Base-by-base conservation (phyloP, 2,888 invertebrate genomes). In the Clistopyga incitator region DNA sequence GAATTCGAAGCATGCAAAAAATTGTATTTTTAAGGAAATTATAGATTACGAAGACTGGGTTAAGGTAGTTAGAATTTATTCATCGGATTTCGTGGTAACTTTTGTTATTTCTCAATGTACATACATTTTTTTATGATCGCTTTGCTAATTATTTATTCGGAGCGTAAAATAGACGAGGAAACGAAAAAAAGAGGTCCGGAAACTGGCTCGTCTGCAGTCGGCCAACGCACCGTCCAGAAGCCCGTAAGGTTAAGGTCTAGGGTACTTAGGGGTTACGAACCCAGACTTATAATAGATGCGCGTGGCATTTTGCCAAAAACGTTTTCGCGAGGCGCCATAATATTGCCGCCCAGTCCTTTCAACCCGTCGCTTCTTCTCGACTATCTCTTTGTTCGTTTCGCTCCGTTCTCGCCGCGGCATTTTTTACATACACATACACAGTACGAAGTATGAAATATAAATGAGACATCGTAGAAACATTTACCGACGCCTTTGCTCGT, bases 181-280 rank as follows among this genome's bases (percentile, higher is more conserved):
- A 50, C 65, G 68, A 65, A 75, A 74, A 79, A n/a, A 64, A n/a
- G 18, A 38, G 38, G 29, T 29, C 29, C 29, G 8, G 11, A 38
- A 38, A 2, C 18, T 15, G 18, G 56, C 56, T 68, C 59, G n/a
- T 78, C 34, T 18, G 56, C 29, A 67, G 54, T 61, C 59, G 76
- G 25, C 45, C 54, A 20, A 42, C 18, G 59, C 13, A 64, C 10
- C 47, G 56, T 64, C 25, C 29, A 56, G 81, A 75, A 64, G 67
- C 34, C 38, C 65, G 61, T 81, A 86, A 88, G 87, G 88, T 87
- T 87, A 88, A 87, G 88, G 87, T 88, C 88, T 88, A 86, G 87
- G 86, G 82, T 86, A 86, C 85, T 81, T 76, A 18, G 70, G 82
- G 76, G 81, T 84, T 80, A 77, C 81, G 64, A 78, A 70, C 76